A percentile compares a stretch with the other conserved stretches of the same genome.
These are phyloP conservation scores for Eurytoma adleriae DNA, from an alignment of 2,888 invertebrate genomes.

Conservation along the genomic window DNA sequence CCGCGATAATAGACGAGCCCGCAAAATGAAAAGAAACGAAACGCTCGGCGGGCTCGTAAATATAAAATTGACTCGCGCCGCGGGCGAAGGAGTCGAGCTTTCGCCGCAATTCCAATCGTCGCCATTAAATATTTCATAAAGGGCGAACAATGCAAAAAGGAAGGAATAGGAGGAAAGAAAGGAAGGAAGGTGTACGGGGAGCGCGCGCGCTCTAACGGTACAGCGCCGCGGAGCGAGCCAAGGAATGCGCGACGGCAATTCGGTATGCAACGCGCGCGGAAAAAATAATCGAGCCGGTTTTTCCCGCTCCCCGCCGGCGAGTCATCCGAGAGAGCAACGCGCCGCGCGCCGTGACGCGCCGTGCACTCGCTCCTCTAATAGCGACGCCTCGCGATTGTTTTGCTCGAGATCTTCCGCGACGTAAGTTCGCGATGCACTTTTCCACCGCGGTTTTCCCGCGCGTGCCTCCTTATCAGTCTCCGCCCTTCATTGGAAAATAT, in stretches of 20 bases:
- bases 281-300: constrained; percentile 57
- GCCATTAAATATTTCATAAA: too few species aligned
- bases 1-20: too few species aligned
- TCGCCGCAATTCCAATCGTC: too few species aligned
- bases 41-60: too few species aligned
- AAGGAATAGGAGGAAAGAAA: too few species aligned
- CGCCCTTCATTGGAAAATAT: too few species aligned
- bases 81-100: too few species aligned
- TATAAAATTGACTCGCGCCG: too few species aligned
- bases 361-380: constrained; percentile 62
- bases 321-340: not conserved
- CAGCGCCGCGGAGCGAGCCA: constrained; percentile 74
- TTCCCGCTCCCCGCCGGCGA: constrained; percentile 60
- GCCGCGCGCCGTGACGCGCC: constrained; percentile 62
- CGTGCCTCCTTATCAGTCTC: too few species aligned
- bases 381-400: not conserved
- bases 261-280: constrained; percentile 54
- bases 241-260: constrained; percentile 75
- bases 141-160: too few species aligned
- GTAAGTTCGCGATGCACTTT: not conserved
- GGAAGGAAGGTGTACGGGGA: not conserved
- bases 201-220: constrained; percentile 29
- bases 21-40: too few species aligned
- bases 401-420: not conserved
- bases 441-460: not conserved